Evolutionary conservation across 2,797 vertebrate genomes (phyloP), one percentile per base, ranked within the genome.

Genomic region (Phoxinus dragarum): DNA sequence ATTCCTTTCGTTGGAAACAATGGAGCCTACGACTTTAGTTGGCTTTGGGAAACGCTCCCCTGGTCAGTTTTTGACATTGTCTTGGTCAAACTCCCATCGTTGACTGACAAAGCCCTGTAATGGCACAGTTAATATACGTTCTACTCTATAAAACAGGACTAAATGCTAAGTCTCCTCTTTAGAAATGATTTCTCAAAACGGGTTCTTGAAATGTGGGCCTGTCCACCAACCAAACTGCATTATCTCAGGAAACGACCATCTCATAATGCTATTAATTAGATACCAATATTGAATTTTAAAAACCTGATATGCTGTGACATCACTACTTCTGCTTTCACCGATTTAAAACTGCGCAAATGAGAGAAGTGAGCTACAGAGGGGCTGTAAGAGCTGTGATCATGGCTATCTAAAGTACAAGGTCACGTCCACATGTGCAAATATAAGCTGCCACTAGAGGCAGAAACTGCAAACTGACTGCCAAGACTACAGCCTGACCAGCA

Each of bases 401-500:
- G 72, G n/a, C 56, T 83, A 47, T 81, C 17, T 76, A 40, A 76
- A 40, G 67, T 47, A 80, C 12, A 27, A 40, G 52, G 44, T 64
- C 64, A 82, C 73, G 71, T 86, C 54, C 19, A 21, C 44, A 23
- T 84, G 86, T 88, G 86, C 86, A 87, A 88, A 90, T 56, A 79
- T 73, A 84, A 80, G 21, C n/a, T 86, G 86, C 84, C 84, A 68
- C 84, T 80, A 64, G 79, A 59, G 79, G 54, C 82, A 66, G 31
- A 75, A 78, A 76, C 87, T 74, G 67, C 83, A 87, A 42, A 87
- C 59, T 40, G 72, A 68, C 81, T 42, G 31, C 47, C 71, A 84
- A 84, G 84, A 82, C 59, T 73, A 76, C 36, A 66, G 81, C 88
- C 86, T 88, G 88, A 84, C 90, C 90, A 88, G 88, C 90, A 90